Base-by-base conservation (phyloP, 1,140 invertebrate genomes). In the Drosophila seguyi region DNA sequence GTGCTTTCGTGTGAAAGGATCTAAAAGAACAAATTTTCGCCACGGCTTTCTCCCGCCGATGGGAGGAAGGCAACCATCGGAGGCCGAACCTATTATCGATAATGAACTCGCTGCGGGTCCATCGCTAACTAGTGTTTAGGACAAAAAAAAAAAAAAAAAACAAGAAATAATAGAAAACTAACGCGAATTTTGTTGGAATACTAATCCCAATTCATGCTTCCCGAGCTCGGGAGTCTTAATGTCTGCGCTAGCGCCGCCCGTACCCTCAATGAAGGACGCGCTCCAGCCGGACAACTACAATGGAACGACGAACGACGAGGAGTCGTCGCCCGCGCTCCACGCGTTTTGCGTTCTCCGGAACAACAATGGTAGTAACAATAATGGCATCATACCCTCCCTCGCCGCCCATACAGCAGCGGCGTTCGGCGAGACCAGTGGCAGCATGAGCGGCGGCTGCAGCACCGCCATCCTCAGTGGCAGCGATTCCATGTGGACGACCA, bases 321-420 rank as follows among this genome's bases (percentile, higher is more conserved):
- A 69, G 38, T 42, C 34, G 25, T 38, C 48, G 20, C n/a, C 67
- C 36, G 47, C 68, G 20, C 36, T 72, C 34, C 68, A 71, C 53
- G 68, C 67, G 68, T 53, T 58, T 18, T 69, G 68, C 41, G 68
- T 72, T 71, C 29, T 72, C n/a, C 42, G 52, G n/a, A 72, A 58
- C 52, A 71, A 58, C 27, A 72, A 72, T 39, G 61, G 27, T 16
- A 67, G 27, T 16, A 67, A 63, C 13, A 59, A 42, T 16, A 39
- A 42, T n/a, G 38, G 36, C 27, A n/a, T 16, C 18, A 22, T 16
- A n/a, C 6, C 48, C 11, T 20, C 13, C 11, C 11, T 8, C 0
- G 13, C 2, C 52, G 1, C 4, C 5, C 14, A 36, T 36, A 18
- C 14, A 4, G 6, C 31, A 1, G n/a, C n/a, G n/a, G 3, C 20